These are phyloP conservation scores for Echeneis naucrates DNA, from an alignment of 2,797 vertebrate species.

Conservation along the genomic window DNA sequence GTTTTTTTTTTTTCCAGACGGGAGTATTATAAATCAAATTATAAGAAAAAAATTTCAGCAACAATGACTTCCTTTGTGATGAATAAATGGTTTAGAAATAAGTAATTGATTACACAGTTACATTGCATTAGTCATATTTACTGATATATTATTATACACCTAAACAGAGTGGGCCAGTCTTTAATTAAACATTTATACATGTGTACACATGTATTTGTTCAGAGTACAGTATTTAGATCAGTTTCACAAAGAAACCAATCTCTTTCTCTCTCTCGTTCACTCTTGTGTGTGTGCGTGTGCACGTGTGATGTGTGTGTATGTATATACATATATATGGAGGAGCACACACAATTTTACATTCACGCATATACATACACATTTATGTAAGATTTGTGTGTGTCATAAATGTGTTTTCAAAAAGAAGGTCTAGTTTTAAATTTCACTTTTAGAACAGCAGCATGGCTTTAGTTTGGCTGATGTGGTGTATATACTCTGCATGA, in stretches of 20 bases:
- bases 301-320: too few relatives aligned
- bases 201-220: neutral
- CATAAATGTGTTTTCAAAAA: neutral
- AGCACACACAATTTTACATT: too few relatives aligned
- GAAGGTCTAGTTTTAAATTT: neutral
- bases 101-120: neutral
- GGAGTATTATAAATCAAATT: too few relatives aligned
- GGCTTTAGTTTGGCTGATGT: neutral
- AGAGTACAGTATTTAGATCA: neutral
- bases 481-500: neutral
- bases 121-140: neutral
- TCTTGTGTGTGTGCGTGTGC: too few relatives aligned
- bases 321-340: too few relatives aligned
- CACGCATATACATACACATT: too few relatives aligned
- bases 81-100: neutral
- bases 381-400: too few relatives aligned
- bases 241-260: too few relatives aligned
- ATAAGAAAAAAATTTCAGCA: too few relatives aligned
- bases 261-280: too few relatives aligned
- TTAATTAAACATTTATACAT: neutral
- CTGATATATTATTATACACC: neutral
- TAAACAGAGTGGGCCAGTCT: neutral
- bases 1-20: neutral
- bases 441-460: too few relatives aligned
- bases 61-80: neutral